A percentile compares a stretch with the other conserved stretches of the same genome.
Conservation (phyloP, 2,888 invertebrate genomes). For the Tenodera sinensis region DNA sequence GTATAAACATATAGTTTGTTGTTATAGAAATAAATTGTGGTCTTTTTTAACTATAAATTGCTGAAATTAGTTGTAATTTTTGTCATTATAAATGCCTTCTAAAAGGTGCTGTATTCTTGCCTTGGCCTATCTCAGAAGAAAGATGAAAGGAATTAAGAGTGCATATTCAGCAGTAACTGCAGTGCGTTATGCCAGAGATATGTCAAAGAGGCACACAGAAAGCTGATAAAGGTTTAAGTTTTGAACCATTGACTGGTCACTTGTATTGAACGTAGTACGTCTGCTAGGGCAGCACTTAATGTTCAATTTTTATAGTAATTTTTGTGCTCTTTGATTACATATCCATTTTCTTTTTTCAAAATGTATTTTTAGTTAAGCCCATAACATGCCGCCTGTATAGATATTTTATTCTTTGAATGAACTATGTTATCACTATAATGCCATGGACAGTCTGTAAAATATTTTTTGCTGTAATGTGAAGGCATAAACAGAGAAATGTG, state of each 20-base stretch:
- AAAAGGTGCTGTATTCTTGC: background rate
- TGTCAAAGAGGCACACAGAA: background rate
- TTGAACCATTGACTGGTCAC: background rate
- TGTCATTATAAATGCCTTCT: background rate
- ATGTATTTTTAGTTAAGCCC: background rate
- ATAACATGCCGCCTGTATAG: background rate
- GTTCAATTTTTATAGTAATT: background rate
- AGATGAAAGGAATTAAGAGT: background rate
- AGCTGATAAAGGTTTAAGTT: background rate
- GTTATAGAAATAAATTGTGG: background rate
- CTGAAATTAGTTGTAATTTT: background rate
- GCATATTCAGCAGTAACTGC: background rate
- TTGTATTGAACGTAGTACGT: background rate
- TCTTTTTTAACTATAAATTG: background rate
- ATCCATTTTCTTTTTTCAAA: background rate
- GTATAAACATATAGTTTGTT: background rate
- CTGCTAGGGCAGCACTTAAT: background rate
- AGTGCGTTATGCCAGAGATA: background rate
- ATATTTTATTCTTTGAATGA: background rate
- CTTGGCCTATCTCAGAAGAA: background rate
- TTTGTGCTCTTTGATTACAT: background rate
- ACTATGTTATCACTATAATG: background rate
- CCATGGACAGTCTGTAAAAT: background rate
- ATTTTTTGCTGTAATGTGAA: background rate
- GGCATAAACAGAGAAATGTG: background rate